Conservation (phyloP, 2,888 invertebrate genomes). For the Nebria brevicollis region DNA sequence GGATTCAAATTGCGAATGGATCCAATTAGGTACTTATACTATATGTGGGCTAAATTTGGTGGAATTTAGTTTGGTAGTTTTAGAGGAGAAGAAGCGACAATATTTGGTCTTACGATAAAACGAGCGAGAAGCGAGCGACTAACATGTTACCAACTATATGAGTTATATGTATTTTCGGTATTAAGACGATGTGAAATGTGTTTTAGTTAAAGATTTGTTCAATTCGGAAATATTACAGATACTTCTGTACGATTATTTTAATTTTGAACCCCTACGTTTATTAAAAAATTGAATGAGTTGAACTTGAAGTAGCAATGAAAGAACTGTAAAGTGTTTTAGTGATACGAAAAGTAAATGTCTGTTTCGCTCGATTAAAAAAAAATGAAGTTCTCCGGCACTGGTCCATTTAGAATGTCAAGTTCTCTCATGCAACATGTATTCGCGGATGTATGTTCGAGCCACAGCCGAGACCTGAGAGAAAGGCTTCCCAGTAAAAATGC, state of each 20-base stretch:
- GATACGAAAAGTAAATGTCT: neutral
- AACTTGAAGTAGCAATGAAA: too few species aligned
- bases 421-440: slow-evolving; percentile 17
- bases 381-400: slow-evolving; percentile 20
- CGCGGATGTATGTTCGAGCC: slow-evolving; percentile 14
- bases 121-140: neutral
- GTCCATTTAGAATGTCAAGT: slow-evolving; percentile 34
- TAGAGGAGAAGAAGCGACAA: neutral
- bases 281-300: too few species aligned
- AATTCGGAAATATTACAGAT: too few species aligned
- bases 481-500: slow-evolving; percentile 34
- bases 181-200: too few species aligned
- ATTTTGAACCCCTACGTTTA: too few species aligned
- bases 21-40: neutral
- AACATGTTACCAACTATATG: too few species aligned
- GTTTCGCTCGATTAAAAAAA: neutral
- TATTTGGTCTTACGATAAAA: neutral
- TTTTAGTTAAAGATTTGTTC: too few species aligned
- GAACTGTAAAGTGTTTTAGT: too few species aligned
- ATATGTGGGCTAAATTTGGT: neutral
- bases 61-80: neutral
- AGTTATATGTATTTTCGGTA: too few species aligned
- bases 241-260: too few species aligned
- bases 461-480: slow-evolving; percentile 21
- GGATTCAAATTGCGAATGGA: neutral